These are phyloP conservation scores for Amiota mariae DNA, from an alignment of 2,888 invertebrate species.

Conservation along the genomic window DNA sequence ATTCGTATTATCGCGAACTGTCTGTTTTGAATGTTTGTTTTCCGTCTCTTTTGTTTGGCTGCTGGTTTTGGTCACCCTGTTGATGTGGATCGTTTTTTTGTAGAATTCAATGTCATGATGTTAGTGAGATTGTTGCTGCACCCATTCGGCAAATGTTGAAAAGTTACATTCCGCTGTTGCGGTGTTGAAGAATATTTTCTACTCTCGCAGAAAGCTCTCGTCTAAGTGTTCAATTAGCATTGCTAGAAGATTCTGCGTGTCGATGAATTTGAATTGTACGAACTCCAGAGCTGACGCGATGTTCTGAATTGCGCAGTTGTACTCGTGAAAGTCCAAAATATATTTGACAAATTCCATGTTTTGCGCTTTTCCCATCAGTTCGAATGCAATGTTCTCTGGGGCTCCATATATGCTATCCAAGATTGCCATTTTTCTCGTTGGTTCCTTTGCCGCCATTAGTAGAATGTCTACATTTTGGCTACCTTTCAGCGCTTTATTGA, in stretches of 20 bases:
- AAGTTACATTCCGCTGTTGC: conserved; percentile 16
- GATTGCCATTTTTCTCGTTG: conserved; percentile 2
- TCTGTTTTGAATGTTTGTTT: background rate
- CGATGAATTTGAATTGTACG: no score
- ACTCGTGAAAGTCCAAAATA: no score
- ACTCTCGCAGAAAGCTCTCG: no score
- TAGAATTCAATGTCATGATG: conserved; percentile 8
- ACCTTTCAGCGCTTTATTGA: background rate
- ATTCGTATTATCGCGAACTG: background rate
- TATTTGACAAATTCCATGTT: no score
- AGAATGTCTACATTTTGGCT: conserved; percentile 7
- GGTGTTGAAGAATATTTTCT: no score
- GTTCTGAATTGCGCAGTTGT: no score
- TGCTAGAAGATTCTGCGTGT: no score
- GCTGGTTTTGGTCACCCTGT: background rate
- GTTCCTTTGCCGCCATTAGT: conserved; percentile 26
- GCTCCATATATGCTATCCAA: background rate
- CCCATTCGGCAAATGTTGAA: conserved; percentile 2
- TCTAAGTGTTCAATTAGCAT: no score
- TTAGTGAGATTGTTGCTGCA: conserved; percentile 13
- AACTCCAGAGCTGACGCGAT: no score
- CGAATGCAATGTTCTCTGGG: conserved; percentile 3
- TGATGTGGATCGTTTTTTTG: conserved; percentile 9
- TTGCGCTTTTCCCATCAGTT: no score
- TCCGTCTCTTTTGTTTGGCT: background rate